These are phyloP conservation scores for Gadus macrocephalus DNA, from an alignment of 2,113 vertebrate genomes.

Conservation along the genomic window DNA sequence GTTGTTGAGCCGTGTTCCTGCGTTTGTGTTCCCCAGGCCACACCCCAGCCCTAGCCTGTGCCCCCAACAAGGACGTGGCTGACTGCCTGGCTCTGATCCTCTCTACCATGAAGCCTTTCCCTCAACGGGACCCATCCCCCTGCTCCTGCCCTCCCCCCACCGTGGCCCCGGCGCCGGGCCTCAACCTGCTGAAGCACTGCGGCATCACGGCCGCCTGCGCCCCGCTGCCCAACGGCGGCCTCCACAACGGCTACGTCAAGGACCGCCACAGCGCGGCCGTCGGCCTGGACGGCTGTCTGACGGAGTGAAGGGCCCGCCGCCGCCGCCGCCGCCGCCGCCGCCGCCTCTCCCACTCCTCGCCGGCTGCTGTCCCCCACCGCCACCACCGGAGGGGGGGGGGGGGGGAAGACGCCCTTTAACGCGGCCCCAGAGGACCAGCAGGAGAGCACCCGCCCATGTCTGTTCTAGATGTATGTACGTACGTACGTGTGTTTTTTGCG, in stretches of 20 bases:
- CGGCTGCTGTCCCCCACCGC: conserved; percentile 58
- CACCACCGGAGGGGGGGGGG: conserved; percentile 58
- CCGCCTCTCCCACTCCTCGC: conserved; percentile 9
- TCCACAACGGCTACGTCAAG: conserved; percentile 85
- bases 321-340: not conserved
- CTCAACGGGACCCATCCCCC: conserved; percentile 83
- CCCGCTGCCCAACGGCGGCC: conserved; percentile 78
- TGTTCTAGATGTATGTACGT: conserved; percentile 65
- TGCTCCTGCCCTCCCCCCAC: conserved; percentile 73
- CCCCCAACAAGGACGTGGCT: conserved; percentile 98
- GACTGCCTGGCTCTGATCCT: conserved; percentile 99
- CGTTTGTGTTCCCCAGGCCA: conserved; percentile 68
- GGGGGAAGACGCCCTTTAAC: conserved; percentile 63
- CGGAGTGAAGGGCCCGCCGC: conserved; percentile 73
- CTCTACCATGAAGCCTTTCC: conserved; percentile 99
- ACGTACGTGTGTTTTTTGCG: conserved; percentile 36
- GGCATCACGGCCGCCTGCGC: conserved; percentile 83
- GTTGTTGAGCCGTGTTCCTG: not conserved
- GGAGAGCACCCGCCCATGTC: conserved; percentile 67
- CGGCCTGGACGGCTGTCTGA: conserved; percentile 90
- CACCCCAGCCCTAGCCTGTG: conserved; percentile 96
- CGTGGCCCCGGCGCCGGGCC: conserved; percentile 81
- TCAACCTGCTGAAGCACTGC: conserved; percentile 96
- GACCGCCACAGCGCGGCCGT: conserved; percentile 81
- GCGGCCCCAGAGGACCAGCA: conserved; percentile 65